Evolutionary conservation across 2,797 vertebrate species (phyloP), one percentile per base, ranked within the genome.

Genomic region (Lepus oiostolus): DNA sequence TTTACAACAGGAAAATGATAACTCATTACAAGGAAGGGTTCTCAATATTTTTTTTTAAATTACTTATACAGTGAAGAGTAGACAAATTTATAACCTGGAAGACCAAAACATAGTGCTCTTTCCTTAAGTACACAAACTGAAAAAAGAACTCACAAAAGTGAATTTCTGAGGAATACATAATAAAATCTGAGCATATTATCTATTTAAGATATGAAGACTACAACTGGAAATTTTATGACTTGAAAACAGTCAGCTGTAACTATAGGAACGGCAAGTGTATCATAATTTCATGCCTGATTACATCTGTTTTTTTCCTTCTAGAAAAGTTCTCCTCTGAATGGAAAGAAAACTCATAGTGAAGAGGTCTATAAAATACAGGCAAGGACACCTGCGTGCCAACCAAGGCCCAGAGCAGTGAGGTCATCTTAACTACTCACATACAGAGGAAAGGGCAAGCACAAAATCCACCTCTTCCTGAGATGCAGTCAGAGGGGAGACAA

Each of bases 251-350:
- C 50, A 68, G 24, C 47, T 77, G 75, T 90, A 75, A 94, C 92
- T 75, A 95, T 71, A 89, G 94, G 77, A 97, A 96, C 81, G 80
- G 47, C 65, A 96, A 95, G 32, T 71, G 13, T 88, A 79, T 60
- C n/a, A 85, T 54, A 84, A 93, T 93, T 93, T 95, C 87, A 83
- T 76, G 35, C 96, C 8, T 80, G 74, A 91, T 85, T 82, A 82
- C 17, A 90, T 83, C 14, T 58, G 84, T 94, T 38, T 42, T n/a
- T 47, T 70, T 68, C 16, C 35, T 42, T 92, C 52, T 62, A 88
- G 68, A 95, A 94, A 76, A 13, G 21, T 1, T 89, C 38, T 38
- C 90, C 63, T 94, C 47, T 54, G 84, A 30, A 67, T 88, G 82
- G 35, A 68, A 95, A 89, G 42, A 63, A 79, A 83, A 58, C n/a